Evolutionary conservation across 2,888 invertebrate species (phyloP).

Genomic region (Drosophila suboccidentalis): DNA sequence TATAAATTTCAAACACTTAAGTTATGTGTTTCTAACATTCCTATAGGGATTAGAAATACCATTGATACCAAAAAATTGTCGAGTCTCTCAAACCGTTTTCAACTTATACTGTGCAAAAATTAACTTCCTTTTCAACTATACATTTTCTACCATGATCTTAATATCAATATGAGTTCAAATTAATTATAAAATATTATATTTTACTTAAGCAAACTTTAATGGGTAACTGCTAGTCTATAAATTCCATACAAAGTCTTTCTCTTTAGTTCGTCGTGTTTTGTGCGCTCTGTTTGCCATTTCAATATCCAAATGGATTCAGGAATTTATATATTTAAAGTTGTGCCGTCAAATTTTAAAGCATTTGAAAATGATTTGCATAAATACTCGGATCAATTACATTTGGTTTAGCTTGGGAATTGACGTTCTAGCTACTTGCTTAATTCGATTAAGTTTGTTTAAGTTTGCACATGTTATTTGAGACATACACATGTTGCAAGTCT

Average conservation of each 20-base stretch:
- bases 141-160: too few species aligned
- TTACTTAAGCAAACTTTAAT: background rate
- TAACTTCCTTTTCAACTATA: too few species aligned
- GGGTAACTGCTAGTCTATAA: background rate
- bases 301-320: conserved; percentile 45
- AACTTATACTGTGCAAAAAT: too few species aligned
- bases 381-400: conserved; percentile 35
- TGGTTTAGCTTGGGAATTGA: background rate
- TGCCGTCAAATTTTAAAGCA: conserved; percentile 7
- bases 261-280: background rate
- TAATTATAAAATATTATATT: background rate
- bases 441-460: background rate
- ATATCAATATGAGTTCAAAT: too few species aligned
- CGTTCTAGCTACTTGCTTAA: conserved; percentile 16
- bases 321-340: conserved; percentile 15
- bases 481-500: conserved; percentile 37
- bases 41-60: too few species aligned
- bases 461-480: conserved; percentile 4
- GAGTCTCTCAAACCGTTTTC: too few species aligned
- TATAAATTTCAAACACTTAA: background rate
- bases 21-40: background rate
- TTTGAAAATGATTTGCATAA: conserved; percentile 37
- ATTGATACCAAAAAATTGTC: too few species aligned
- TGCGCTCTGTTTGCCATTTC: conserved; percentile 47
- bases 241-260: background rate